Percentiles rank a stretch among this genome's conserved stretches.
These are phyloP conservation scores for Brienomyrus brachyistius DNA, from an alignment of 2,113 vertebrate genomes.

Conservation along the genomic window DNA sequence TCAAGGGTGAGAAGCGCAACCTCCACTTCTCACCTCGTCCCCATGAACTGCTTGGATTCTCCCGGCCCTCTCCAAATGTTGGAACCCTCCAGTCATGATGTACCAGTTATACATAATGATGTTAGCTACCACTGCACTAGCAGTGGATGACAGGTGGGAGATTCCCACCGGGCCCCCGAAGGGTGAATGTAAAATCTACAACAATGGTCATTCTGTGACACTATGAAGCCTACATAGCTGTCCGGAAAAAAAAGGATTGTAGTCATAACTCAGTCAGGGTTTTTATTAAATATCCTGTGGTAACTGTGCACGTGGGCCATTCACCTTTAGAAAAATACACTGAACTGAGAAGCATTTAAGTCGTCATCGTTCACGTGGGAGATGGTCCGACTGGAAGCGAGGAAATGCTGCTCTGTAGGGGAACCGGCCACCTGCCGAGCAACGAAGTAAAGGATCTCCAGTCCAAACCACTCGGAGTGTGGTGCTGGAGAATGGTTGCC, in stretches of 20 bases:
- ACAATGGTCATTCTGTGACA: not conserved
- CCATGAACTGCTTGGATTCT: not conserved
- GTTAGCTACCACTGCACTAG: not conserved
- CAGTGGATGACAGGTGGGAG: not conserved
- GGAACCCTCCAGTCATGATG: not conserved
- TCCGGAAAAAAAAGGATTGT: not conserved
- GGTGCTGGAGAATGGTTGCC: slow-evolving; percentile 2
- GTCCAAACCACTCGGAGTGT: not conserved
- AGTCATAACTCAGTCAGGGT: not conserved
- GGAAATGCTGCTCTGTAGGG: not conserved
- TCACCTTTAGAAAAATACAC: not conserved
- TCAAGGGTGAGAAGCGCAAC: not conserved
- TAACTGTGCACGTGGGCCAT: not conserved
- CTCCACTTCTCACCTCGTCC: not conserved
- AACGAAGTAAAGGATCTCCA: not conserved
- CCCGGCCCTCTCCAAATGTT: not conserved
- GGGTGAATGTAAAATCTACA: not conserved
- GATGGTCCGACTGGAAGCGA: not conserved
- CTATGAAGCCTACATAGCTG: not conserved
- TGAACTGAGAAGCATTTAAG: not conserved
- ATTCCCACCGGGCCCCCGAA: not conserved
- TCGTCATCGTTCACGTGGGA: not conserved
- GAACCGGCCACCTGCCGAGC: not conserved
- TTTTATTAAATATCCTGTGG: not conserved
- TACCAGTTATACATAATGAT: not conserved